Conservation (phyloP, 1,140 invertebrate genomes). For the Thalassaphorura encarpata region DNA sequence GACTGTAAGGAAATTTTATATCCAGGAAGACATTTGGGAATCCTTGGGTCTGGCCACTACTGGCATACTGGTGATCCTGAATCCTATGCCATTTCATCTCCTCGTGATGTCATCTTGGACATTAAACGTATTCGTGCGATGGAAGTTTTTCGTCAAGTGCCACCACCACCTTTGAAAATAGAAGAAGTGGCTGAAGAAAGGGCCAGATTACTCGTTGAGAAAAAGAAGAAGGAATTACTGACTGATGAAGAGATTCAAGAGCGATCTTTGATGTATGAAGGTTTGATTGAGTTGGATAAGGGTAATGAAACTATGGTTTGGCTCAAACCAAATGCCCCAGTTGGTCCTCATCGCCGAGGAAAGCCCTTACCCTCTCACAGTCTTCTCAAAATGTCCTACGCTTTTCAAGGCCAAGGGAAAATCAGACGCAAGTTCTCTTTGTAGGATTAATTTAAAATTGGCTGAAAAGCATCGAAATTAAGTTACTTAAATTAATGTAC, state of each 20-base stretch:
- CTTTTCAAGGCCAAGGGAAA: too few relatives aligned
- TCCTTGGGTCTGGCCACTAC: background rate
- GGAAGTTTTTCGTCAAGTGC: conserved; percentile 6
- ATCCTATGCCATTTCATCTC: background rate
- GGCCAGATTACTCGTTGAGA: background rate
- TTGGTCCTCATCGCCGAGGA: conserved; percentile 5
- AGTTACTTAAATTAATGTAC: too few relatives aligned
- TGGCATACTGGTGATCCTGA: conserved; percentile 13
- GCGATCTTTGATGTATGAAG: background rate
- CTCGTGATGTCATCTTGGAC: conserved; percentile 13
- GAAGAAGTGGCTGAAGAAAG: conserved; percentile 8
- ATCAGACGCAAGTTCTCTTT: too few relatives aligned
- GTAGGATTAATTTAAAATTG: too few relatives aligned
- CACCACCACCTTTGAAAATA: background rate
- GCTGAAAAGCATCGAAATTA: too few relatives aligned
- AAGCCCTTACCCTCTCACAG: background rate
- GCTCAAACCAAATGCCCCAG: conserved; percentile 1
- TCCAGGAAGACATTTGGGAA: conserved; percentile 12
- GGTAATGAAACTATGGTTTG: background rate
- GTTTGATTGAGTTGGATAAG: background rate
- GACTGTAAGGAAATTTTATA: background rate
- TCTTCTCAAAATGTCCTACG: too few relatives aligned
- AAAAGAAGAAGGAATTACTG: conserved; percentile 5
- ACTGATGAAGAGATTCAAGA: background rate
- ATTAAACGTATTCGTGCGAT: conserved; percentile 14